Percentiles rank a stretch among this genome's conserved stretches.
These are phyloP conservation scores for Eupithecia abbreviata DNA, from an alignment of 2,888 invertebrate species.

Conservation along the genomic window DNA sequence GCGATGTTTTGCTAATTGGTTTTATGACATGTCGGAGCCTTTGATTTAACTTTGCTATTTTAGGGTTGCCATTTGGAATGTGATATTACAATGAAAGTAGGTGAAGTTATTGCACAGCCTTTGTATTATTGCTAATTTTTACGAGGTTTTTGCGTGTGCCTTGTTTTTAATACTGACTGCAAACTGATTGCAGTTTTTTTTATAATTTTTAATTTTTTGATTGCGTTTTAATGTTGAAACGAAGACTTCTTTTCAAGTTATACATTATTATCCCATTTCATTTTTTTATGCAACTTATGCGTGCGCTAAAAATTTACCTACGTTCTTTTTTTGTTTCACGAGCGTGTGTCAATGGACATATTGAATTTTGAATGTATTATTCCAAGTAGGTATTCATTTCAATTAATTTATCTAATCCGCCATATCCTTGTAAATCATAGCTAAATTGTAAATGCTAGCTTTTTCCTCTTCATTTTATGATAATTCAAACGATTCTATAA, in stretches of 20 bases:
- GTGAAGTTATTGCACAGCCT: conserved; percentile 4
- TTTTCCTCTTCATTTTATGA: conserved; percentile 24
- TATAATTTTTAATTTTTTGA: too few species aligned
- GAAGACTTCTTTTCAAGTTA: background rate
- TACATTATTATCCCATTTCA: background rate
- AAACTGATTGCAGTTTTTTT: background rate
- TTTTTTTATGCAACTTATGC: background rate
- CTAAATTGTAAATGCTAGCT: conserved; percentile 13
- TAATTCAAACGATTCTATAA: conserved; percentile 24
- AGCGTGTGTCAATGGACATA: background rate
- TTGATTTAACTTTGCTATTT: conserved; percentile 35
- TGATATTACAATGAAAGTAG: conserved; percentile 36
- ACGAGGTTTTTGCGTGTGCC: background rate
- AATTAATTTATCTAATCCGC: conserved; percentile 7
- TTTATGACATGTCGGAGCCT: conserved; percentile 32
- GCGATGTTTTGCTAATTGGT: conserved; percentile 45
- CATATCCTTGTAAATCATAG: conserved; percentile 11
- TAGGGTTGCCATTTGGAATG: conserved; percentile 55
- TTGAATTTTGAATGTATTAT: background rate
- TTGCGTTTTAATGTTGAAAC: background rate
- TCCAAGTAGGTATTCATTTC: background rate
- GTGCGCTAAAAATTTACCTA: background rate
- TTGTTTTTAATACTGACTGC: background rate
- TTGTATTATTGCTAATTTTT: conserved; percentile 10
- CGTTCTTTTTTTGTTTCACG: background rate